phyloP scores from a whole-genome alignment of 2,113 vertebrate genomes.

The Daboia siamensis region DNA sequence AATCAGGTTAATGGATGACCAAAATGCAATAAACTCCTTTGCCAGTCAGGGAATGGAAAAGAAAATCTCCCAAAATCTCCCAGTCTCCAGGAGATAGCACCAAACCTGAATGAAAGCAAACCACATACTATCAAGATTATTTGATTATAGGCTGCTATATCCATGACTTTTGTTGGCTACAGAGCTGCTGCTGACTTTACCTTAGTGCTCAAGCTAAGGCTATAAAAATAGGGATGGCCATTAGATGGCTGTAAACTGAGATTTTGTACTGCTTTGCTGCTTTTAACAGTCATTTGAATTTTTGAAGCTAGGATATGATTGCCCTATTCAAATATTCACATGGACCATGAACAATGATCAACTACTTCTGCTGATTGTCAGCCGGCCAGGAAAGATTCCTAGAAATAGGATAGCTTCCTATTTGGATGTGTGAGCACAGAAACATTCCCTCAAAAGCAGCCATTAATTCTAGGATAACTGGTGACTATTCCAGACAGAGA shows the following conservation, averaged over 20 bases:
- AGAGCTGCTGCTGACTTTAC: background rate
- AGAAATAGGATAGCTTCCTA: background rate
- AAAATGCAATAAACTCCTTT: background rate
- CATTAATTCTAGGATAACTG: background rate
- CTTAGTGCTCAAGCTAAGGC: background rate
- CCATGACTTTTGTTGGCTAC: background rate
- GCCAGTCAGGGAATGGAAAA: background rate
- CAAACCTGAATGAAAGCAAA: background rate
- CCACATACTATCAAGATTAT: background rate
- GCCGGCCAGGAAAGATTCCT: background rate
- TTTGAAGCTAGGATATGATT: background rate
- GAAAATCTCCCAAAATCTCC: background rate
- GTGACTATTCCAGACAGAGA: background rate
- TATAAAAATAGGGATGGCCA: background rate
- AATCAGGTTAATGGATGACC: background rate
- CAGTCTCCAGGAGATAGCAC: background rate
- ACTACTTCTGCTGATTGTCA: background rate
- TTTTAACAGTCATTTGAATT: background rate
- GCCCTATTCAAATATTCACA: background rate
- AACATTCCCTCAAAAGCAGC: background rate
- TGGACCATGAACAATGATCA: background rate
- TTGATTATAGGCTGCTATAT: background rate
- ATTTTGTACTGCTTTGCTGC: background rate
- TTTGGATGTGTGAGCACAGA: background rate
- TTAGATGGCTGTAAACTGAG: background rate